Conservation (phyloP, 2,888 invertebrate species). For the Lysandra bellargus region DNA sequence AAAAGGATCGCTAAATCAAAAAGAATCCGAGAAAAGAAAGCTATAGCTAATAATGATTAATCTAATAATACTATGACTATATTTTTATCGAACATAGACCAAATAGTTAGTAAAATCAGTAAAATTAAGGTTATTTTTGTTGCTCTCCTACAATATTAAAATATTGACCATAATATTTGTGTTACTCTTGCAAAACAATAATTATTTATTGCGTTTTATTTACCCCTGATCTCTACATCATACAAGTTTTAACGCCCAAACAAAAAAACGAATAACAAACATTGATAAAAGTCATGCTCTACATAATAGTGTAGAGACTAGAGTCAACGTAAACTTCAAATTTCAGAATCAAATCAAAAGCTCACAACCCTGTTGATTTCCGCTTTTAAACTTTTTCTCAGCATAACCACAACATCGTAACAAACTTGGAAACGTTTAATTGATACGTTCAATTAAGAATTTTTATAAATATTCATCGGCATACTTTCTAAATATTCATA, state of each 20-base stretch:
- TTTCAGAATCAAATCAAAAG: neutral
- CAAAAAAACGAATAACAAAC: neutral
- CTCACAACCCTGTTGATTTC: neutral
- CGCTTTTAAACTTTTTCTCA: neutral
- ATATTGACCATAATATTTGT: too few relatives aligned
- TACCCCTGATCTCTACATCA: neutral
- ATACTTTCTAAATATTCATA: constrained; percentile 11
- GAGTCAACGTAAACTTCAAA: neutral
- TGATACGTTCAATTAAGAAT: neutral
- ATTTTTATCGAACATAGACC: neutral
- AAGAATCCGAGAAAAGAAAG: too few relatives aligned
- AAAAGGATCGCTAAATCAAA: neutral
- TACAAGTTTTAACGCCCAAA: neutral
- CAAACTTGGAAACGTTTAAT: neutral
- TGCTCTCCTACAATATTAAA: too few relatives aligned
- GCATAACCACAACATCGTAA: neutral
- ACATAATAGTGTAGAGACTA: neutral
- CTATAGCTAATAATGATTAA: too few relatives aligned
- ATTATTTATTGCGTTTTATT: too few relatives aligned
- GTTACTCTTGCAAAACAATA: too few relatives aligned
- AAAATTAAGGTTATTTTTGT: too few relatives aligned
- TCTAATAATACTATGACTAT: neutral
- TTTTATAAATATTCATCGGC: neutral
- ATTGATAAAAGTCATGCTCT: neutral
- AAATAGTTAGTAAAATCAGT: too few relatives aligned